Evolutionary conservation across 2,113 vertebrate species (phyloP).

Genomic region (Grus americana): DNA sequence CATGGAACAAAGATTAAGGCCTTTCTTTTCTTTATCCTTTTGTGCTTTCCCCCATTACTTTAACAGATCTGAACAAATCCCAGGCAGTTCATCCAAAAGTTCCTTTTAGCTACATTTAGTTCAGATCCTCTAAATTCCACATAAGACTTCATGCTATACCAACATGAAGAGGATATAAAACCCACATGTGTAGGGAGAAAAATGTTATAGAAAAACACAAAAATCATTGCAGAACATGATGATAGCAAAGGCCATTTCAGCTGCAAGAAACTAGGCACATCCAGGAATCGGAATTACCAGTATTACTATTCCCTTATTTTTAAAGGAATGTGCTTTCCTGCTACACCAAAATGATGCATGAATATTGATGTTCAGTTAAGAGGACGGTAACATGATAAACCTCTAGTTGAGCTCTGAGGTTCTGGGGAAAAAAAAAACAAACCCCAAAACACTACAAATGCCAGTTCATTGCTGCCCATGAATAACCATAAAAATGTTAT

Average conservation of each 20-base stretch:
- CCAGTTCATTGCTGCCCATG: neutral
- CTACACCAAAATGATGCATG: neutral
- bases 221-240: constrained; percentile 45
- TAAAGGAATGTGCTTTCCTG: neutral
- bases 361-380: constrained; percentile 8
- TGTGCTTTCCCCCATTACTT: constrained; percentile 80
- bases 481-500: neutral
- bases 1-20: constrained; percentile 78
- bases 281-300: neutral
- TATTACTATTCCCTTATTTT: neutral
- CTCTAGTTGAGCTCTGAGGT: neutral
- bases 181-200: constrained; percentile 50
- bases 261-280: neutral
- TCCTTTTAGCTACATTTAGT: constrained; percentile 76
- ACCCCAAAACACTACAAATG: neutral
- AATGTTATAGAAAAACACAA: constrained; percentile 58
- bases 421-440: neutral
- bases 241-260: constrained; percentile 31
- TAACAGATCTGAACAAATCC: constrained; percentile 79
- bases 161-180: constrained; percentile 69
- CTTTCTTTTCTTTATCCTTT: constrained; percentile 80
- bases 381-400: neutral
- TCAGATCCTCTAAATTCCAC: constrained; percentile 77
- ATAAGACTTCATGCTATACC: constrained; percentile 56
- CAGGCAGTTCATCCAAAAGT: constrained; percentile 76